phyloP scores from a whole-genome alignment of 2,797 vertebrate genomes.

The Melanotaenia pygmaea region DNA sequence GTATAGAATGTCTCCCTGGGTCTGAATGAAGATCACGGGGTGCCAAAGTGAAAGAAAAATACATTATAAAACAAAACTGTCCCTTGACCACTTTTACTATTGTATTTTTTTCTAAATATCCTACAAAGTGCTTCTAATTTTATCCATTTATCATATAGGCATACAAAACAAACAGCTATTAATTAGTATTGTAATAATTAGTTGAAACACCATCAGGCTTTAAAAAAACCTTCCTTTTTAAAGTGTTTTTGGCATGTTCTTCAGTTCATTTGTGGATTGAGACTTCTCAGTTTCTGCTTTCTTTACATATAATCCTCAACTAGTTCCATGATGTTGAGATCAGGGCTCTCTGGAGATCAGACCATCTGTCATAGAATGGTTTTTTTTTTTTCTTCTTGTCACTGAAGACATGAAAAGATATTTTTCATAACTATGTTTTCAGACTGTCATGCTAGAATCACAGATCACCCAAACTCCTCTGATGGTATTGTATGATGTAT shows the following conservation, averaged over 20 bases:
- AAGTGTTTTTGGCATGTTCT: constrained; percentile 4
- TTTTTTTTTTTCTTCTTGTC: constrained; percentile 1
- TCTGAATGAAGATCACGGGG: constrained; percentile 54
- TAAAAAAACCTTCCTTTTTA: not conserved
- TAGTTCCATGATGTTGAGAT: not conserved
- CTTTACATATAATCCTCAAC: constrained; percentile 8
- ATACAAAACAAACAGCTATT: not conserved
- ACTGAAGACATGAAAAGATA: not conserved
- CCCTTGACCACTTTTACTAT: constrained; percentile 8
- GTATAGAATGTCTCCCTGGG: constrained; percentile 31
- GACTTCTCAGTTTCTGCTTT: constrained; percentile 3
- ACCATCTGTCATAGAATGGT: constrained; percentile 4
- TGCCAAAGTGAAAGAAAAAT: constrained; percentile 31
- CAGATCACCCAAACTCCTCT: not conserved
- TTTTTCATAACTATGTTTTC: constrained; percentile 4
- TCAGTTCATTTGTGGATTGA: constrained; percentile 4
- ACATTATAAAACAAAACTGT: constrained; percentile 15
- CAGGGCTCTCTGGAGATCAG: not conserved
- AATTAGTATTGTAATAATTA: not conserved
- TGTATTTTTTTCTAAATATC: not conserved
- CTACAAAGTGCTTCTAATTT: not conserved
- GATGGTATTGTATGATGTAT: not conserved
- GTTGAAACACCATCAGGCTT: not conserved
- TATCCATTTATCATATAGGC: no score
- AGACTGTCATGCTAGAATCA: not conserved